Conservation (phyloP, 2,888 invertebrate genomes). For the Prosapia bicincta region DNA sequence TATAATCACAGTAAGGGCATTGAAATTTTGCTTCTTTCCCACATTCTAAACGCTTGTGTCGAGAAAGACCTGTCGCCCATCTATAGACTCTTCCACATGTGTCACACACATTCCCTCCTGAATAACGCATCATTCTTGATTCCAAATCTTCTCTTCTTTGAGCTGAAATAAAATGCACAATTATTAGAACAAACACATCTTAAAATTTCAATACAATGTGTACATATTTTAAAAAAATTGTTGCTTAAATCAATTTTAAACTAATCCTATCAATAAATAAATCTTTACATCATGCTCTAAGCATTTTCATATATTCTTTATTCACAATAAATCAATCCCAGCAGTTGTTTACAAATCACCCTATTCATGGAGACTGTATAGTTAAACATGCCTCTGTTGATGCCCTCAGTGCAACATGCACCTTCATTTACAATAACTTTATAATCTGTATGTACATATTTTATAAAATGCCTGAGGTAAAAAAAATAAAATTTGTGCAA, state of each 20-base stretch:
- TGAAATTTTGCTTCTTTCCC: slow-evolving; percentile 80
- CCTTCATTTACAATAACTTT: not conserved
- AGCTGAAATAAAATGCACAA: slow-evolving; percentile 6
- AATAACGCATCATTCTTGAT: slow-evolving; percentile 11
- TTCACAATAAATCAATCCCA: not conserved
- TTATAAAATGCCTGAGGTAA: no score
- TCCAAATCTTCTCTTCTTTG: slow-evolving; percentile 12
- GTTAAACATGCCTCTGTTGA: not conserved
- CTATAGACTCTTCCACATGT: slow-evolving; percentile 29
- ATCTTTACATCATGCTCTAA: not conserved
- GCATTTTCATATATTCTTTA: not conserved
- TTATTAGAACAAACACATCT: not conserved
- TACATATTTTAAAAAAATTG: not conserved
- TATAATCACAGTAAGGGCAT: slow-evolving; percentile 75
- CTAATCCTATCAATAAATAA: not conserved
- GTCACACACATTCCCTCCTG: slow-evolving; percentile 26
- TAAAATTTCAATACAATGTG: not conserved
- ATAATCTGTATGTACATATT: no score
- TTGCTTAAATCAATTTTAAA: not conserved
- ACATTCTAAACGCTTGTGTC: slow-evolving; percentile 48
- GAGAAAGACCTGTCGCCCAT: slow-evolving; percentile 32
- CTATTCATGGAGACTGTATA: not conserved
- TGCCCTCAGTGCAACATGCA: not conserved
- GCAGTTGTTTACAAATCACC: not conserved
- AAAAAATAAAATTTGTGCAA: no score